These are phyloP conservation scores for Nibea albiflora DNA, from an alignment of 2,113 vertebrate genomes.

Conservation along the genomic window DNA sequence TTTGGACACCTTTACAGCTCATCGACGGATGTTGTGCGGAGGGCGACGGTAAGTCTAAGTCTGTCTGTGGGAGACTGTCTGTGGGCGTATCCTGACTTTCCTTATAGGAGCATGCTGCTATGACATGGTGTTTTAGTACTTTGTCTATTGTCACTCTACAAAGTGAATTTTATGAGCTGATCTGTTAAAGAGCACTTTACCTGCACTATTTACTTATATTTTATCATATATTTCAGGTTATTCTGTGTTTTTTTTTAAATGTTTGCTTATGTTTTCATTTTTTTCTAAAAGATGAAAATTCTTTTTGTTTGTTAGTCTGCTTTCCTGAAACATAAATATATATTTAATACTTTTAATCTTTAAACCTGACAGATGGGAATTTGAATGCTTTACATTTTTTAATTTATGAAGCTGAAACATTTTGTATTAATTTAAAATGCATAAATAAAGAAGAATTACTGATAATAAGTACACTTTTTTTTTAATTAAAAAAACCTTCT, in stretches of 20 bases:
- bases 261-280: not conserved
- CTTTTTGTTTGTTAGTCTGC: not conserved
- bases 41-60: constrained; percentile 63
- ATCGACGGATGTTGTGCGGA: constrained; percentile 29
- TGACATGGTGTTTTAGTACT: constrained; percentile 11
- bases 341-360: not conserved
- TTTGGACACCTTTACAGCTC: constrained; percentile 43
- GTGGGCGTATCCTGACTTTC: constrained; percentile 73
- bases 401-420: not conserved
- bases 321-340: not conserved
- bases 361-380: not conserved
- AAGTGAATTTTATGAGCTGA: not conserved
- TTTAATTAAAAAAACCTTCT: not conserved
- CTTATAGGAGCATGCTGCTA: not conserved
- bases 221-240: not conserved
- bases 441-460: not conserved
- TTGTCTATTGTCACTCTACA: constrained; percentile 7
- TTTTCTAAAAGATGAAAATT: not conserved
- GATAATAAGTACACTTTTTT: not conserved
- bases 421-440: not conserved
- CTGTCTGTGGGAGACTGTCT: constrained; percentile 20
- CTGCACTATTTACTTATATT: constrained; percentile 3
- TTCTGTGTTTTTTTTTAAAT: not conserved
- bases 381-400: not conserved
- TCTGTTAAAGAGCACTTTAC: not conserved